These are phyloP conservation scores for Esox masquinongy DNA, from an alignment of 2,797 vertebrate species.

Conservation along the genomic window DNA sequence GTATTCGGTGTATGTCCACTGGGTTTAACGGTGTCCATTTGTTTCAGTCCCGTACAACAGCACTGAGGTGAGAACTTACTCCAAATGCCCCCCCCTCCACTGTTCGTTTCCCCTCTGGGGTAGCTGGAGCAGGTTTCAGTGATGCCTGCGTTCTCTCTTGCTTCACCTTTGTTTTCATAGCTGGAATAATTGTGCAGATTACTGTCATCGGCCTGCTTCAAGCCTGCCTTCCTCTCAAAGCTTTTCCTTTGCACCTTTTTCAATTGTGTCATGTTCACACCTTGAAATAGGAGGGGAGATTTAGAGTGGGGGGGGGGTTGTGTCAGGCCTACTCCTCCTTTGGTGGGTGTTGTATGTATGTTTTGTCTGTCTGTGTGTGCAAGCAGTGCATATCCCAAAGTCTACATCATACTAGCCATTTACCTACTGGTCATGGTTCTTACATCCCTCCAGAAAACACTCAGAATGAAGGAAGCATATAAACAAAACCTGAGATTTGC, in stretches of 20 bases:
- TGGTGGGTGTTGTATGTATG: background rate
- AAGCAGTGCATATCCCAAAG: background rate
- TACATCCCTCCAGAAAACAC: background rate
- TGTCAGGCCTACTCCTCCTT: background rate
- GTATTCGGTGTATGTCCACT: conserved; percentile 20
- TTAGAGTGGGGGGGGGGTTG: conserved; percentile 1
- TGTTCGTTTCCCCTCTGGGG: background rate
- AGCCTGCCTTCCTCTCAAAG: conserved; percentile 47
- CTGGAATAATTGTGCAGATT: conserved; percentile 39
- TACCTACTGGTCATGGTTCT: background rate
- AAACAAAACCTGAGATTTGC: background rate
- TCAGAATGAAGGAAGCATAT: background rate
- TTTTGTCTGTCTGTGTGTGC: background rate
- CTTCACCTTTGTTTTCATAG: conserved; percentile 27
- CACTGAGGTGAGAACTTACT: conserved; percentile 42
- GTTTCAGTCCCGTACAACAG: conserved; percentile 33
- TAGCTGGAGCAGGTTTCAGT: conserved; percentile 33
- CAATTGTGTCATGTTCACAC: conserved; percentile 45
- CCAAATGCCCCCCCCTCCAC: background rate
- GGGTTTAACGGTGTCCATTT: background rate
- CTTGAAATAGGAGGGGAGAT: conserved; percentile 36
- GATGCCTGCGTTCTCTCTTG: conserved; percentile 30
- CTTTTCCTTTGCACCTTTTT: conserved; percentile 48
- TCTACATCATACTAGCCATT: background rate
- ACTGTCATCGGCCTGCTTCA: conserved; percentile 54